Evolutionary conservation across 2,113 vertebrate genomes (phyloP).

Genomic region (Oncorhynchus keta): DNA sequence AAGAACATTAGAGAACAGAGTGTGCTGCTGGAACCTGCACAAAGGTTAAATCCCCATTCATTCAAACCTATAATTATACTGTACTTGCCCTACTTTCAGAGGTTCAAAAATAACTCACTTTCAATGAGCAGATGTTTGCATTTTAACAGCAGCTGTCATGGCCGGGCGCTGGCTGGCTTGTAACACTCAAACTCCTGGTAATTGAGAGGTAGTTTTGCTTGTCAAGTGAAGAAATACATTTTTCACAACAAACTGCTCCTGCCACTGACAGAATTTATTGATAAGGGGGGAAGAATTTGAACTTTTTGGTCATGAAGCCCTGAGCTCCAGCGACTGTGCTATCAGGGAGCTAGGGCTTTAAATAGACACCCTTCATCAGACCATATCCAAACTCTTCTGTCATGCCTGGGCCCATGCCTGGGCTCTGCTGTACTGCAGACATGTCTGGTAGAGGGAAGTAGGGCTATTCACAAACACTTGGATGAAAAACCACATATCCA

Average conservation of each 20-base stretch:
- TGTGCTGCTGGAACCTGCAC: constrained; percentile 8
- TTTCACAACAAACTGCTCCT: constrained; percentile 59
- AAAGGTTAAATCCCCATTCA: constrained; percentile 40
- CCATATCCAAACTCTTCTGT: constrained; percentile 11
- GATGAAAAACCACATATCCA: background rate
- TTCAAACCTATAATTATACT: constrained; percentile 63
- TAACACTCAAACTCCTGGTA: constrained; percentile 54
- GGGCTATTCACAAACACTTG: background rate
- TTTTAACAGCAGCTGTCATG: constrained; percentile 69
- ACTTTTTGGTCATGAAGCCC: constrained; percentile 57
- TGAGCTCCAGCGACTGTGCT: constrained; percentile 24
- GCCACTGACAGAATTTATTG: constrained; percentile 53
- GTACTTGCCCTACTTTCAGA: constrained; percentile 64
- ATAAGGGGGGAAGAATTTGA: constrained; percentile 59
- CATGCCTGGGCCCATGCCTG: constrained; percentile 39
- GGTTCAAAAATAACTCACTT: constrained; percentile 61
- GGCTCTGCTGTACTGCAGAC: no score
- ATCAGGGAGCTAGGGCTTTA: constrained; percentile 36
- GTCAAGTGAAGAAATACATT: constrained; percentile 64
- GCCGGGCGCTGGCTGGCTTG: constrained; percentile 39
- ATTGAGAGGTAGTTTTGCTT: constrained; percentile 66
- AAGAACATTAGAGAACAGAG: constrained; percentile 5
- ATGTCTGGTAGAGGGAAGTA: background rate
- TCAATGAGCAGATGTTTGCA: constrained; percentile 70
- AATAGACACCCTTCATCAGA: constrained; percentile 53